Percentiles rank a stretch among this genome's conserved stretches.
These are phyloP conservation scores for Pardosa pseudoannulata DNA, from an alignment of 2,888 invertebrate species.

Conservation along the genomic window DNA sequence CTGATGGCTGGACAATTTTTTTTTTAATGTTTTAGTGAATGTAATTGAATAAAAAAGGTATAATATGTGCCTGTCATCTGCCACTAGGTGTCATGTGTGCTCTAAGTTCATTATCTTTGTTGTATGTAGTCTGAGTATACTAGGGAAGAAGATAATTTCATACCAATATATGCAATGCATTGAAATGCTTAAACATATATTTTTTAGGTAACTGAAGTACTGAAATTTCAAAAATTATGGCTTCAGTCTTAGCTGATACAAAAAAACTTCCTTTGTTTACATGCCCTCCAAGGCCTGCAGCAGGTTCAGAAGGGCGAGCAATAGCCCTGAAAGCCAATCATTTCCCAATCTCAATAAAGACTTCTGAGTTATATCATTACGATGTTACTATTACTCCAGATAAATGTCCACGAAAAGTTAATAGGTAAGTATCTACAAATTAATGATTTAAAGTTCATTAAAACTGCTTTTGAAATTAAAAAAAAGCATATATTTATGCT, in stretches of 20 bases:
- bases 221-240: background rate
- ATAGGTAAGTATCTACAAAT: slow-evolving; percentile 79
- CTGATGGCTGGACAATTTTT: too few relatives aligned
- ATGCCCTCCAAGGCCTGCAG: slow-evolving; percentile 95
- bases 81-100: too few relatives aligned
- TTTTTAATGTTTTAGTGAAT: too few relatives aligned
- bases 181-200: too few relatives aligned
- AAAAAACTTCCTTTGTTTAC: slow-evolving; percentile 85
- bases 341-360: slow-evolving; percentile 99
- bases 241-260: slow-evolving; percentile 10
- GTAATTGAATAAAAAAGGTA: too few relatives aligned
- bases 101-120: too few relatives aligned
- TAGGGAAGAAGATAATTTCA: too few relatives aligned
- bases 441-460: background rate
- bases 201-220: background rate
- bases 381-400: slow-evolving; percentile 99
- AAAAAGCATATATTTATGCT: too few relatives aligned
- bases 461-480: too few relatives aligned
- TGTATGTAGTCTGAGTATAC: too few relatives aligned
- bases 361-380: slow-evolving; percentile 98
- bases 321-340: slow-evolving; percentile 98
- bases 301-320: slow-evolving; percentile 96
- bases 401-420: slow-evolving; percentile 98
- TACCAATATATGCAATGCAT: too few relatives aligned
- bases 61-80: too few relatives aligned